phyloP scores from a whole-genome alignment of 2,797 vertebrate genomes.

The Lagodon rhomboides region DNA sequence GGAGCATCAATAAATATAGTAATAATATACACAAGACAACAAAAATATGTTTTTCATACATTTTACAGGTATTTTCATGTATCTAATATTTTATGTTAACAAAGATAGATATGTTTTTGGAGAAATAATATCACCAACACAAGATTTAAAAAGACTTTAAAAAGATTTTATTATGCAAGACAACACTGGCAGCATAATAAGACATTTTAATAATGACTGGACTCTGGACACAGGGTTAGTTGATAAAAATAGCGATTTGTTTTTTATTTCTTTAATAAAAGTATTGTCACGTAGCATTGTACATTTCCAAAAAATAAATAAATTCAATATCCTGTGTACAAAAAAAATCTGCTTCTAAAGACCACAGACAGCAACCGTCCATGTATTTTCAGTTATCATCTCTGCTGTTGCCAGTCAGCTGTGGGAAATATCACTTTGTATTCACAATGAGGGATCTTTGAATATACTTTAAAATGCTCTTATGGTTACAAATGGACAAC shows the following conservation, averaged over 20 bases:
- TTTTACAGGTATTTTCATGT: background rate
- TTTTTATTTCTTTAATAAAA: constrained; percentile 71
- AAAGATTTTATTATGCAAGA: constrained; percentile 11
- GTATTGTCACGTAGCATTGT: constrained; percentile 65
- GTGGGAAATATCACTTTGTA: constrained; percentile 40
- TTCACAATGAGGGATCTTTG: constrained; percentile 40
- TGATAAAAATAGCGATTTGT: constrained; percentile 77
- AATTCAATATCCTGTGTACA: constrained; percentile 70
- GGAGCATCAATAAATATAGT: no score
- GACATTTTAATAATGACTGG: constrained; percentile 18
- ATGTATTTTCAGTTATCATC: constrained; percentile 38
- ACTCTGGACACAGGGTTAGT: constrained; percentile 41
- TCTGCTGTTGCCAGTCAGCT: constrained; percentile 36
- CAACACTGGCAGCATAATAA: no score
- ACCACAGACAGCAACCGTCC: constrained; percentile 38
- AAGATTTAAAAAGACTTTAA: no score
- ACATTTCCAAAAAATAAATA: constrained; percentile 80
- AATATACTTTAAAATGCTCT: constrained; percentile 51
- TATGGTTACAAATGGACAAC: constrained; percentile 48
- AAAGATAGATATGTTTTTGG: background rate
- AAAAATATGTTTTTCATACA: background rate
- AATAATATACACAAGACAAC: background rate
- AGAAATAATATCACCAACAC: constrained; percentile 10
- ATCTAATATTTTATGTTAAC: background rate
- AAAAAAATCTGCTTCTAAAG: constrained; percentile 52